These are phyloP conservation scores for Monopis laevigella DNA, from an alignment of 2,888 invertebrate species.

Conservation along the genomic window DNA sequence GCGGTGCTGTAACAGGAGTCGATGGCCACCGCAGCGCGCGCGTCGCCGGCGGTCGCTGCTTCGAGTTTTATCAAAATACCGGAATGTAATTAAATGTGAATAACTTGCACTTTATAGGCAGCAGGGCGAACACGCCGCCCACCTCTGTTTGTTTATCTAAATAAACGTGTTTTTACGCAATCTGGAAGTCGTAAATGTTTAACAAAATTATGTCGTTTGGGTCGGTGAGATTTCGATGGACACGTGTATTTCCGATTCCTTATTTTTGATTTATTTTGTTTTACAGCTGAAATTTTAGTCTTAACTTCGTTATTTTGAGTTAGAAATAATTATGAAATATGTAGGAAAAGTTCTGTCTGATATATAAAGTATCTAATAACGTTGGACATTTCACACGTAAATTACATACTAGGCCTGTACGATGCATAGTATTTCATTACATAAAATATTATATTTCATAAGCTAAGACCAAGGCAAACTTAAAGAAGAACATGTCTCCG, in stretches of 20 bases:
- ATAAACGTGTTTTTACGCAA: constrained; percentile 66
- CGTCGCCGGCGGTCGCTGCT: constrained; percentile 52
- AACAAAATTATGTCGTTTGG: constrained; percentile 61
- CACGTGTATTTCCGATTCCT: constrained; percentile 8
- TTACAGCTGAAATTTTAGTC: too few species aligned
- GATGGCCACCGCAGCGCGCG: constrained; percentile 41
- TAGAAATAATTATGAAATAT: too few species aligned
- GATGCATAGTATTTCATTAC: too few species aligned
- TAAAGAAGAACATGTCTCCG: too few species aligned
- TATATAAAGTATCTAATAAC: too few species aligned
- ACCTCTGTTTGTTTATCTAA: constrained; percentile 61
- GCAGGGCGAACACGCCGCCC: constrained; percentile 43
- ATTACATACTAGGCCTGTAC: too few species aligned
- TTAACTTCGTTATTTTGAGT: too few species aligned
- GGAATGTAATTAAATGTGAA: constrained; percentile 65
- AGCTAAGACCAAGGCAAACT: too few species aligned
- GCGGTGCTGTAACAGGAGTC: background rate
- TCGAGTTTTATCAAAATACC: constrained; percentile 64
- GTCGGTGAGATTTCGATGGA: constrained; percentile 9
- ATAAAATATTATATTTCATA: too few species aligned
- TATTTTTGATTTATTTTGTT: background rate
- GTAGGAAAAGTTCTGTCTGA: too few species aligned
- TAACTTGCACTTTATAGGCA: constrained; percentile 65
- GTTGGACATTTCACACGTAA: too few species aligned
- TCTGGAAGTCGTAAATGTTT: constrained; percentile 65